Base-by-base conservation (phyloP, 2,888 invertebrate genomes). In the Lasioglossum calceatum region DNA sequence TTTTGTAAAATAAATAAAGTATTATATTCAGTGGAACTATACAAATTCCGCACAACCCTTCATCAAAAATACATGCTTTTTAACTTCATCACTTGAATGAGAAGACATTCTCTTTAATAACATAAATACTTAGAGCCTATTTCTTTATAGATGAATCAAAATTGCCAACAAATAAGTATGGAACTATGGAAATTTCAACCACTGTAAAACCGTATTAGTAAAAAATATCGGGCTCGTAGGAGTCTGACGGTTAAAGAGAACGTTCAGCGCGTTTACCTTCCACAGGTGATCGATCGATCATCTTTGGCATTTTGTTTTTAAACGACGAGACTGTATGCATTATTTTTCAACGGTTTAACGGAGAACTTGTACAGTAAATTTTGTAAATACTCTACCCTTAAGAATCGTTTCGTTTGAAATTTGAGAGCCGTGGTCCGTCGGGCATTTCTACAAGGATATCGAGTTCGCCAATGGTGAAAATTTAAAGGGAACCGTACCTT, bases 101-200 rank as follows among this genome's bases (percentile, higher is more conserved):
- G 0, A 58, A n/a, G n/a, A 8, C n/a, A 54, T 54, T 54, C 5
- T 54, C n/a, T 16, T n/a, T n/a, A 23, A 58, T 58, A 58, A 8
- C n/a, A n/a, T 58, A 58, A 58, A 58, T 58, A 58, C 54, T 58
- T 58, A n/a, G 54, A 58, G n/a, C n/a, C 54, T n/a, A 58, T 58
- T 58, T 58, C n/a, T 23, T 58, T 54, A 58, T 23, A 58, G n/a
- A 58, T 58, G 54, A n/a, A 58, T 1, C 54, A 58, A 58, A 58
- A 58, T 23, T 58, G n/a, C 8, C 54, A n/a, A 8, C 0, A n/a
- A 58, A 23, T 58, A 58, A 23, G 23, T 58, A 58, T 58, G 10
- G 54, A n/a, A n/a, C n/a, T 58, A 58, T n/a, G n/a, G n/a, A 58
- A 8, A 58, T 44, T 44, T 44, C 14, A 2, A 12, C 12, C 12